phyloP scores from a whole-genome alignment of 2,113 vertebrate species.

The Silurus meridionalis region DNA sequence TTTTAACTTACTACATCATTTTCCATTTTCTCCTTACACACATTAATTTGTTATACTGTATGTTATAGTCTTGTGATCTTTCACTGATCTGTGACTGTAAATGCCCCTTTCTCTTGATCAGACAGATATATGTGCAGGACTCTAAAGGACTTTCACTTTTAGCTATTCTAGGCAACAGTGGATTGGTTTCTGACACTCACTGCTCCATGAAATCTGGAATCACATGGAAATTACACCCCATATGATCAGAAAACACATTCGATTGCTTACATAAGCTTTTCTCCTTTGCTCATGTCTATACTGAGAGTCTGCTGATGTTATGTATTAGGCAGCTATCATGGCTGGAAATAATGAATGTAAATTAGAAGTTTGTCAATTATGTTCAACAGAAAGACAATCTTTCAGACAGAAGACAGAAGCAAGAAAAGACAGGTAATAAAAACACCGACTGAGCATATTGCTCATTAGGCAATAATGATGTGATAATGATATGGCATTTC shows the following conservation, averaged over 20 bases:
- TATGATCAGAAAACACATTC: neutral
- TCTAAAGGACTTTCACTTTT: constrained; percentile 10
- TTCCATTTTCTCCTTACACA: constrained; percentile 11
- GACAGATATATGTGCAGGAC: constrained; percentile 21
- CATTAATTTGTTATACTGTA: neutral
- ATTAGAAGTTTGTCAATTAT: neutral
- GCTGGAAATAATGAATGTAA: neutral
- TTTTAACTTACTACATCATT: neutral
- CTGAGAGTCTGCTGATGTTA: neutral
- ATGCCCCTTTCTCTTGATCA: neutral
- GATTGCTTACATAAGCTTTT: neutral
- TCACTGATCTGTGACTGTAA: neutral
- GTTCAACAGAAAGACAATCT: neutral
- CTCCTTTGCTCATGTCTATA: neutral
- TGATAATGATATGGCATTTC: constrained; percentile 34
- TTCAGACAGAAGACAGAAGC: neutral
- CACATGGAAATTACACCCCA: neutral
- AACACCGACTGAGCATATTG: neutral
- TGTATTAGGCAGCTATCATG: neutral
- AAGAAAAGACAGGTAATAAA: neutral
- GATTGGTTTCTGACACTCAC: neutral
- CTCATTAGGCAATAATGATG: constrained; percentile 21
- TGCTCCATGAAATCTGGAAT: neutral
- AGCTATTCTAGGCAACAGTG: neutral
- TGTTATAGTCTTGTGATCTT: constrained; percentile 8